Percentiles rank a stretch among this genome's conserved stretches.
phyloP scores from a whole-genome alignment of 2,888 invertebrate species.

The Scaptomyza cyrtandrae region DNA sequence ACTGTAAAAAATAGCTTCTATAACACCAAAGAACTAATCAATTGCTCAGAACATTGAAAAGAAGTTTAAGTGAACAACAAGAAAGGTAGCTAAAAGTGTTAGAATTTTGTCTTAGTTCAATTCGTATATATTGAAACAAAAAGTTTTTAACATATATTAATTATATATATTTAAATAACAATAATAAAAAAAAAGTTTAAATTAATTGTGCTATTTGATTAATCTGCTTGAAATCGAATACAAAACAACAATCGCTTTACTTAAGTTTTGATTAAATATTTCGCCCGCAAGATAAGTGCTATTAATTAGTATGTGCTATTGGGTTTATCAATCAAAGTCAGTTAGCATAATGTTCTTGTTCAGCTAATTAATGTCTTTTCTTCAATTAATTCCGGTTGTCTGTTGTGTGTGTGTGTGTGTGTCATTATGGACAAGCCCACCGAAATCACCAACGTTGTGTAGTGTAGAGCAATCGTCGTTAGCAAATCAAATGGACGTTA shows the following conservation, averaged over 20 bases:
- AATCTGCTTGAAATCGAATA: not conserved
- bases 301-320: not conserved
- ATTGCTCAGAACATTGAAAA: too few species aligned
- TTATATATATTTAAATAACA: too few species aligned
- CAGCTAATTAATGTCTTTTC: conserved; percentile 29
- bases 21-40: not conserved
- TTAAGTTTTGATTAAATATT: not conserved
- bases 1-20: not conserved
- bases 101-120: too few species aligned
- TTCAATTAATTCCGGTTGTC: not conserved
- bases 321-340: conserved; percentile 24
- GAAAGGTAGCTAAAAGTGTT: too few species aligned
- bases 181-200: too few species aligned
- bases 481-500: conserved; percentile 69
- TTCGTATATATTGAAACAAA: too few species aligned
- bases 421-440: conserved; percentile 13
- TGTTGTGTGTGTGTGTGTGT: not conserved
- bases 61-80: too few species aligned
- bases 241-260: too few species aligned
- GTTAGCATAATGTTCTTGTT: conserved; percentile 14
- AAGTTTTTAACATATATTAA: too few species aligned
- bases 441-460: not conserved
- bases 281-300: not conserved
- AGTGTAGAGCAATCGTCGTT: conserved; percentile 48
- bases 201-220: not conserved